Percentiles rank a stretch among this genome's conserved stretches.
Evolutionary conservation across 2,113 vertebrate genomes (phyloP).

Genomic region (Rana temporaria): DNA sequence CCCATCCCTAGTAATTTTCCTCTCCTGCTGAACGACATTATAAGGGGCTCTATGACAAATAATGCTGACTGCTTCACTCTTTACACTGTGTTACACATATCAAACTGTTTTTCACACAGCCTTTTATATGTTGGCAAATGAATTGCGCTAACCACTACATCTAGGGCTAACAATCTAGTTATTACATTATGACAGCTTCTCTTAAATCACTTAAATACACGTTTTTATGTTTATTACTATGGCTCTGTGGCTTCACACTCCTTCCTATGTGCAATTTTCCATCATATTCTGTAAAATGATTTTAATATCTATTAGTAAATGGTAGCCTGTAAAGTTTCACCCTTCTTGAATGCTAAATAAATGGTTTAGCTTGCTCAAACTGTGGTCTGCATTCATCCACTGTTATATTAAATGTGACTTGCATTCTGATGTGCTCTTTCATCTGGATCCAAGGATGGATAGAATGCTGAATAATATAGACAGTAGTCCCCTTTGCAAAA

Average conservation of each 20-base stretch:
- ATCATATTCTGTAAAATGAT: conserved; percentile 18
- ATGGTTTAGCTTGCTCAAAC: conserved; percentile 17
- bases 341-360: conserved; percentile 32
- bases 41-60: too few species aligned
- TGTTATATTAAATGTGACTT: conserved; percentile 49
- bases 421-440: conserved; percentile 44
- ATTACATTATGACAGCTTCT: too few species aligned
- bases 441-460: conserved; percentile 46
- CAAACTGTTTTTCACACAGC: too few species aligned
- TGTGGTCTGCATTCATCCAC: conserved; percentile 5
- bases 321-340: conserved; percentile 19
- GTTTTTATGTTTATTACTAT: background rate
- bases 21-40: too few species aligned
- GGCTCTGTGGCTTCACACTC: background rate
- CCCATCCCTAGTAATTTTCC: too few species aligned
- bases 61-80: too few species aligned
- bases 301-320: conserved; percentile 32
- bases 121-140: too few species aligned
- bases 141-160: too few species aligned
- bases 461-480: conserved; percentile 46
- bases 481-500: conserved; percentile 46
- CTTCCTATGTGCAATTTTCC: background rate
- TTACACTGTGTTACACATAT: too few species aligned
- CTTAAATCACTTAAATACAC: too few species aligned
- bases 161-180: too few species aligned